Evolutionary conservation across 2,888 invertebrate species (phyloP).

Genomic region (Torymus texanus): DNA sequence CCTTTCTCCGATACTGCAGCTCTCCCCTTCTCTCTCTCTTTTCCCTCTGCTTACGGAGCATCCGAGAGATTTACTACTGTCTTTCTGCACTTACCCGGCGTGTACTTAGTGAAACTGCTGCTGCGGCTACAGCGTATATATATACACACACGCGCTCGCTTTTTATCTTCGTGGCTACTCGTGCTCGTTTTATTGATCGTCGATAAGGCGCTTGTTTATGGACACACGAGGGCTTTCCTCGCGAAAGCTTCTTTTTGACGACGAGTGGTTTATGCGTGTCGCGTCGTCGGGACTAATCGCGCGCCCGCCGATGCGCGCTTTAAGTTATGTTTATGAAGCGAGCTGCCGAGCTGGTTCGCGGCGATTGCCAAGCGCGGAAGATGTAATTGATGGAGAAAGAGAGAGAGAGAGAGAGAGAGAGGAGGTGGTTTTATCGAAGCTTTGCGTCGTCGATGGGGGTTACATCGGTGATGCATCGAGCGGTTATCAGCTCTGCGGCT

Average conservation of each 20-base stretch:
- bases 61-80: conserved; percentile 43
- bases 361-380: neutral
- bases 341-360: neutral
- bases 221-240: neutral
- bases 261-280: conserved; percentile 27
- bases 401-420: neutral
- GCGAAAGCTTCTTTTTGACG: conserved; percentile 2
- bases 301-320: neutral
- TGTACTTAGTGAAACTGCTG: neutral
- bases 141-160: neutral
- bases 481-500: too few relatives aligned
- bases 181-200: conserved; percentile 45
- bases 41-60: too few relatives aligned
- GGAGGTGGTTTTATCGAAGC: conserved; percentile 12
- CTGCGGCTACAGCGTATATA: conserved; percentile 1
- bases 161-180: conserved; percentile 22
- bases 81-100: conserved; percentile 36
- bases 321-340: conserved; percentile 41
- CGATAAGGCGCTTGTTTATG: conserved; percentile 50
- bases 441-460: too few relatives aligned
- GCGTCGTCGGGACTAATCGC: conserved; percentile 31
- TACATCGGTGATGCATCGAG: too few relatives aligned
- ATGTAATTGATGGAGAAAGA: conserved; percentile 22
- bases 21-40: too few relatives aligned
- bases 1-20: too few relatives aligned